phyloP scores from a whole-genome alignment of 2,113 vertebrate species.

The Colaptes auratus region DNA sequence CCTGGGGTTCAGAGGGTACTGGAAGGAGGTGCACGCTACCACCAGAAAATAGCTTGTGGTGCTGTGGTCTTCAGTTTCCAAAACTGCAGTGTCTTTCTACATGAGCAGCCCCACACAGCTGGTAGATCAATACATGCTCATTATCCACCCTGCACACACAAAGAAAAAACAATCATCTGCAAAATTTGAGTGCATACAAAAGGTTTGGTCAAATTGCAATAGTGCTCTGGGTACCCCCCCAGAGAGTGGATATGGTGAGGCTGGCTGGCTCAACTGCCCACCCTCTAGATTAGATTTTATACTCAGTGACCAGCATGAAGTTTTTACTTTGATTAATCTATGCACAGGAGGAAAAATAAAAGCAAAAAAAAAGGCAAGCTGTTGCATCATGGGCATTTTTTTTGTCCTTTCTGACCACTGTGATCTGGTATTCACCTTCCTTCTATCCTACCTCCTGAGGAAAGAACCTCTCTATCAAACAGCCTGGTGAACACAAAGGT shows the following conservation, averaged over 20 bases:
- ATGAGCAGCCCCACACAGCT: constrained; percentile 1
- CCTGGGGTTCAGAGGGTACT: not conserved
- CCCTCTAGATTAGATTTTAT: constrained; percentile 7
- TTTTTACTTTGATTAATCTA: constrained; percentile 29
- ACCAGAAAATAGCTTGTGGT: not conserved
- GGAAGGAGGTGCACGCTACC: not conserved
- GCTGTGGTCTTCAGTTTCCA: not conserved
- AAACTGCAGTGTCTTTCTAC: not conserved
- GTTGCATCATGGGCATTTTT: not conserved
- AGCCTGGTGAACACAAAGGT: not conserved
- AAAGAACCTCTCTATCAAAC: not conserved
- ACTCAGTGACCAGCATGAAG: not conserved
- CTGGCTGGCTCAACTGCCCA: not conserved
- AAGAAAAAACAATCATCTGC: not conserved
- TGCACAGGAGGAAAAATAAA: not conserved
- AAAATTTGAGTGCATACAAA: not conserved
- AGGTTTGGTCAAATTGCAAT: not conserved
- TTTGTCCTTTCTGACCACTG: not conserved
- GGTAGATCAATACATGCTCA: not conserved
- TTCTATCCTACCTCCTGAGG: not conserved
- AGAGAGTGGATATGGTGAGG: not conserved
- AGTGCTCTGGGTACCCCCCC: not conserved
- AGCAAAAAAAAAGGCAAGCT: not conserved
- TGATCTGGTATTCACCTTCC: not conserved
- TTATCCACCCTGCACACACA: not conserved